Evolutionary conservation across 2,113 vertebrate species (phyloP), one percentile per base, ranked within the genome.

Genomic region (Nestor notabilis): DNA sequence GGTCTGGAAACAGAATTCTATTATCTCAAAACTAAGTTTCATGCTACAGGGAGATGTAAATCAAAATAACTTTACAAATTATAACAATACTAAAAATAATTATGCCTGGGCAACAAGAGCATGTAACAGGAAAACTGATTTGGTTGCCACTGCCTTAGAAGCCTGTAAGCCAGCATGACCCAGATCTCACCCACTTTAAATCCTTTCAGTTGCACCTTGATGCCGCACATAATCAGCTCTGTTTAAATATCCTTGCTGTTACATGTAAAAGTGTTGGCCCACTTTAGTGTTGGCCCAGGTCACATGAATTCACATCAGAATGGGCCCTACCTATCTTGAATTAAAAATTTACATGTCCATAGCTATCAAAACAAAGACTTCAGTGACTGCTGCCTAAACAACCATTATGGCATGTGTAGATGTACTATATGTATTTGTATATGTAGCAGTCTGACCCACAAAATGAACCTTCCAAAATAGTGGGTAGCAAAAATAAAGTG

Each of bases 151-250:
- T 7, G 35, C 7, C 0, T 43, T 2, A 3, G 60, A 85, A 85
- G 44, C 46, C 53, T 49, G n/a, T 47, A 83, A 90, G 46, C 55
- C 66, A 82, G 17, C 4, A 1, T 72, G 87, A 96, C 87, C 78
- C 82, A 88, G 58, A 97, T 63, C 70, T 74, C n/a, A 82, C 14
- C 49, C 56, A 27, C 46, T 93, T 66, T 2, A 90, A 96, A 94
- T 61, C 90, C 68, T 43, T 92, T 14, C 85, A 77, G 90, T 55
- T 86, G 49, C 70, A 94, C 33, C 41, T 72, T 75, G 23, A 56
- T 55, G 82, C 39, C 70, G 46, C 55, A 70, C 43, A 4, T 89
- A 93, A 92, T 58, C 93, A 92, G 90, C 75, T 94, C 76, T 90
- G 79, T 82, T 53, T 90, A 81, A 90, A 64, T 55, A 74, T 25